Evolutionary conservation across 2,797 vertebrate species (phyloP).

Genomic region (Urophycis tenuis): DNA sequence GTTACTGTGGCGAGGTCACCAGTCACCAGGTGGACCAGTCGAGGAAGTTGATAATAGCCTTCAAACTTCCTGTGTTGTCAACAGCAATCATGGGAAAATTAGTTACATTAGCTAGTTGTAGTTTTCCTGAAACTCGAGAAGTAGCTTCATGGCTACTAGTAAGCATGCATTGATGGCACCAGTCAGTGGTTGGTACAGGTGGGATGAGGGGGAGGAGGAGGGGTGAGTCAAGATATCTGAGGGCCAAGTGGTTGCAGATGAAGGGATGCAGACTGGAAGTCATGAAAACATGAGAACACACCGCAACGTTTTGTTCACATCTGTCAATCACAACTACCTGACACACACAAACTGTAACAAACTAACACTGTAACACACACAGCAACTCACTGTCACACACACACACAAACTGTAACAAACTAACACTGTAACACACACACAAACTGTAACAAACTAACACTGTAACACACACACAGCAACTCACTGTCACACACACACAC

Average conservation of each 20-base stretch:
- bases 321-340: no score
- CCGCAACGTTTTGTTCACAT: no score
- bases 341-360: no score
- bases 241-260: not conserved
- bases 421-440: conserved; percentile 23
- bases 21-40: no score
- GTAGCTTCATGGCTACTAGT: not conserved
- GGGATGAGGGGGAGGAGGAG: not conserved
- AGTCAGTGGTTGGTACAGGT: not conserved
- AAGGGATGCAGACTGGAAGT: no score
- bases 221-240: not conserved
- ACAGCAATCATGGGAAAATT: not conserved
- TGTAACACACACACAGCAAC: not conserved
- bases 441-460: not conserved
- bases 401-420: not conserved
- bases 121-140: not conserved
- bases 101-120: not conserved
- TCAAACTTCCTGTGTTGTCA: not conserved
- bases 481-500: conserved; percentile 8
- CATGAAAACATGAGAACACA: not conserved
- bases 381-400: not conserved
- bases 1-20: no score
- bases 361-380: not conserved
- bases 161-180: not conserved
- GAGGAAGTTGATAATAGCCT: not conserved